Evolutionary conservation across 2,888 invertebrate genomes (phyloP).

Genomic region (Microdon myrmicae): DNA sequence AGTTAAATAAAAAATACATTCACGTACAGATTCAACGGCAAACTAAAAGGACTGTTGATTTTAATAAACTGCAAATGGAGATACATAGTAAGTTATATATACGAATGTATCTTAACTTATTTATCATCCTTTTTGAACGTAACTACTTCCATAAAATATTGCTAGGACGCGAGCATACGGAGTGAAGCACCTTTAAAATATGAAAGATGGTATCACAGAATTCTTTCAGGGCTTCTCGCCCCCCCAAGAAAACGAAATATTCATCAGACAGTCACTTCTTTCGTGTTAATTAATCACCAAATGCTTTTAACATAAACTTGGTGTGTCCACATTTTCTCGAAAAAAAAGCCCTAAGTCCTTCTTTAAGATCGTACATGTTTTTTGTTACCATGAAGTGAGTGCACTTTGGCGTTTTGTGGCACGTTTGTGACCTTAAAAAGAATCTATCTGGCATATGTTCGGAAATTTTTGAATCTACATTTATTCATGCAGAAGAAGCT

Average conservation of each 20-base stretch:
- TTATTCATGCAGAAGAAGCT: conserved; percentile 24
- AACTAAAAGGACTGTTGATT: conserved; percentile 8
- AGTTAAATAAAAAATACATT: conserved; percentile 43
- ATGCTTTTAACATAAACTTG: conserved; percentile 43
- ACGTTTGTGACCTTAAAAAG: conserved; percentile 30
- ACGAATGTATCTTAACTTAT: conserved; percentile 17
- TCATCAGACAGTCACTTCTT: conserved; percentile 31
- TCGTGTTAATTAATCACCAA: conserved; percentile 44
- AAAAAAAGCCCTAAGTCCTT: conserved; percentile 45
- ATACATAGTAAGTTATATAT: no score
- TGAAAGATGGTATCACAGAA: conserved; percentile 42
- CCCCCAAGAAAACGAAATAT: conserved; percentile 27
- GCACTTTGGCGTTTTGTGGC: conserved; percentile 27
- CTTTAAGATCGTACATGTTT: conserved; percentile 9
- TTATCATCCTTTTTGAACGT: conserved; percentile 1
- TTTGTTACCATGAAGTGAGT: conserved; percentile 3
- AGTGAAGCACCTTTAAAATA: conserved; percentile 38
- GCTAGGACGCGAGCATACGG: conserved; percentile 3
- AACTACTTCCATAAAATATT: conserved; percentile 5
- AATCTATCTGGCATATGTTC: conserved; percentile 11
- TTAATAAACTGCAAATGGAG: conserved; percentile 45
- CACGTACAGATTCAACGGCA: conserved; percentile 8
- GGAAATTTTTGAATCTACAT: conserved; percentile 25
- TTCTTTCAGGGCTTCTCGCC: conserved; percentile 28
- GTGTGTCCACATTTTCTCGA: conserved; percentile 13